Evolutionary conservation across 1,140 invertebrate species (phyloP), one percentile per base, ranked within the genome.

Genomic region (Diplogasteroides magnus): DNA sequence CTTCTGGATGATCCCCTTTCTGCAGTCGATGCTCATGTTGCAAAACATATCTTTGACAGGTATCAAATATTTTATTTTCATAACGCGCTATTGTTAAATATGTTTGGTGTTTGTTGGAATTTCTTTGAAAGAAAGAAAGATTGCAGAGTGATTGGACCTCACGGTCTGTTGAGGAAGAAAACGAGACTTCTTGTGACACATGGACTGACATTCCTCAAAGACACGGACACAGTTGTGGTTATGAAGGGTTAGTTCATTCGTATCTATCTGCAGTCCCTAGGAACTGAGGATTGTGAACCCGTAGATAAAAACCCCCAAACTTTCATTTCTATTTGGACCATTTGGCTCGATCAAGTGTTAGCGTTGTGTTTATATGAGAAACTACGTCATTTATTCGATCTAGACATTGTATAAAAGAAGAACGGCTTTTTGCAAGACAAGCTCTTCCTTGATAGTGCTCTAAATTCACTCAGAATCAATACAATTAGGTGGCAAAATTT

Each of bases 1-100:
- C 76, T 84, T 1, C 76, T 88, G 76, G 87, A 88, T 82, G 86
- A 88, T 74, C 87, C 87, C 11, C 82, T 88, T 1, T 85, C 83
- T 15, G 82, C 83, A 0, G 75, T 86, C 32, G 84, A 86, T 76
- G 74, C 78, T 25, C 82, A 84, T 67, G 85, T 86, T 3, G 84
- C 81, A 2, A 83, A 84, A 37, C 83, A 85, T 64, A 85, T 88
- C 28, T 87, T 88, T 79, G 83, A 86, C 31, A 79, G 85, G 37
- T 48, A 48, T 19, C 6, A 48, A 11, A 11, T 6, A n/a, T n/a
- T n/a, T n/a, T n/a, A n/a, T n/a, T n/a, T n/a, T n/a, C n/a, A n/a
- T n/a, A n/a, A n/a, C n/a, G n/a, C n/a, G n/a, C n/a, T n/a, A n/a
- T n/a, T n/a, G n/a, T n/a, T n/a, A n/a, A n/a, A n/a, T n/a, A 48